Base-by-base conservation (phyloP, 30 jellyfish, hydroid and myxozoan species). In the Aurelia sp. region DNA sequence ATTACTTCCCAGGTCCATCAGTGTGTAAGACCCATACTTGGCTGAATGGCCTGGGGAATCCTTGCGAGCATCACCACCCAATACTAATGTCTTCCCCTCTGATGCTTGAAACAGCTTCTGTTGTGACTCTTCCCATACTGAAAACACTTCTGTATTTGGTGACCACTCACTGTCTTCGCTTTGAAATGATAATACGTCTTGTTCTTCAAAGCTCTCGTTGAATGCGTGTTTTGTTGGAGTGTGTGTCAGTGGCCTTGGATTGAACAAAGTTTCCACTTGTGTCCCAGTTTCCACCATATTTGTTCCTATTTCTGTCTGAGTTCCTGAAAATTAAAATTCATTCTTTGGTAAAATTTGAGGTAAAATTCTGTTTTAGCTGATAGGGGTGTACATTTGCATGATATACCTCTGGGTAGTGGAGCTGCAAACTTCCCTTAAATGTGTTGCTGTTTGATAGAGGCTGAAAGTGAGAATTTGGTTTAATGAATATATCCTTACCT, bases 11-110 rank as follows among this genome's bases (percentile, higher is more conserved):
- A 63, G 3, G 74, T 63, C 74, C 74, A 63, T 63, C 74, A 63
- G 33, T 33, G 47, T 63, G 74, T 19, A 12, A 63, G 74, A 63
- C 27, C 74, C 74, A 63, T 63, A 63, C 74, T 63, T 63, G 27
- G 74, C 74, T 40, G 33, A 19, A 63, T 63, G 74, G 47, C 31
- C 74, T 63, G 74, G 74, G 27, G 74, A 63, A 40, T 63, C 74
- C 74, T 6, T 63, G 27, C 74, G 74, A 19, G 74, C 74, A 63
- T 63, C 74, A 16, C 74, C 74, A 63, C 74, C 74, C 18, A 63
- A n/a, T 19, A 63, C 74, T 63, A 63, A 17, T 19, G 11, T n/a
- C 33, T 40, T 63, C 47, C 74, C 74, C 7, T 19, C 47, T 19
- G 33, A 40, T 19, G 33, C 7, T 40, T 63, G 74, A 63, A 63